phyloP scores from a whole-genome alignment of 2,113 vertebrate genomes.

The Conger conger region DNA sequence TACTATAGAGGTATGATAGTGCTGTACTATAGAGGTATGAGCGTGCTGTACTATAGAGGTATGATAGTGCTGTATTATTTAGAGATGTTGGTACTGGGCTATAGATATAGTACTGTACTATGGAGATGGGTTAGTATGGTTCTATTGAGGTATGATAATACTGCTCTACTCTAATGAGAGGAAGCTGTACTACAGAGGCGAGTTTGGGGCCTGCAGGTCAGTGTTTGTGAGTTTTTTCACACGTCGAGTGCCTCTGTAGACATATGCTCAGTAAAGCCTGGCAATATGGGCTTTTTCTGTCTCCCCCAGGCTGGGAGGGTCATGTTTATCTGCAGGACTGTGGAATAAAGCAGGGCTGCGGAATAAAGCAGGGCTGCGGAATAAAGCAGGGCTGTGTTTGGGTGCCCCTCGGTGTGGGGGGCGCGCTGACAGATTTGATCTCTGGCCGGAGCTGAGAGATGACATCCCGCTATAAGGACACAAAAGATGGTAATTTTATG shows the following conservation, averaged over 20 bases:
- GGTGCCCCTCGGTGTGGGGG: conserved; percentile 57
- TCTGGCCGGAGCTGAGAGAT: conserved; percentile 80
- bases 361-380: conserved; percentile 68
- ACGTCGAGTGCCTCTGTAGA: not conserved
- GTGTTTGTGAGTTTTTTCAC: not conserved
- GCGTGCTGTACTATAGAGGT: not conserved
- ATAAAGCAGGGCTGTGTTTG: conserved; percentile 70
- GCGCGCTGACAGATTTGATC: conserved; percentile 79
- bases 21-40: not conserved
- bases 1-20: not conserved
- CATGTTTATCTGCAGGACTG: conserved; percentile 65
- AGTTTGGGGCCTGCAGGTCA: not conserved
- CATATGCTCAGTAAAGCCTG: conserved; percentile 17
- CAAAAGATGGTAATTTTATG: conserved; percentile 86
- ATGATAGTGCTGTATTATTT: not conserved
- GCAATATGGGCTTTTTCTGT: not conserved
- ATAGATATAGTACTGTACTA: not conserved
- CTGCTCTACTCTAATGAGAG: not conserved
- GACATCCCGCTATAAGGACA: conserved; percentile 74
- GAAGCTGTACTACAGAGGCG: not conserved
- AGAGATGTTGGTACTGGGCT: not conserved
- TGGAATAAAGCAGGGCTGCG: conserved; percentile 70
- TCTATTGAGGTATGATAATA: not conserved
- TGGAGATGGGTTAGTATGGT: too few species aligned
- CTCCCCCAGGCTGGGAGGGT: conserved; percentile 41